These are phyloP conservation scores for Furcifer pardalis DNA, from an alignment of 2,797 vertebrate species.

Conservation along the genomic window DNA sequence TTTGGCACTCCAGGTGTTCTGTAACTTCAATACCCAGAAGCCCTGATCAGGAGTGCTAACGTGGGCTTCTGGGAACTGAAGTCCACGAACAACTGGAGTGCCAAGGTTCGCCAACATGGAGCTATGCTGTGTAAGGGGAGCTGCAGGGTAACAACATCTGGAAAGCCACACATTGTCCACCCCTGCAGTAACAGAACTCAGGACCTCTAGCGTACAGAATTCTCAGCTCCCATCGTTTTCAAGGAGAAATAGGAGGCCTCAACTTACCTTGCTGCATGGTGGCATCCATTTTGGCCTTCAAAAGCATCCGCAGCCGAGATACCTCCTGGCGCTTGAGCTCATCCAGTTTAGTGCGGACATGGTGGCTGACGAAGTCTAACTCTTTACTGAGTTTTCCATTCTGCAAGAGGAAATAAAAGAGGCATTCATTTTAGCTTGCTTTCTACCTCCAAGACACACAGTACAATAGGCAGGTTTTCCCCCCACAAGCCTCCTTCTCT, in stretches of 20 bases:
- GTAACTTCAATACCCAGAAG: too few species aligned
- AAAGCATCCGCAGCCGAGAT: slow-evolving; percentile 88
- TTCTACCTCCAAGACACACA: neutral
- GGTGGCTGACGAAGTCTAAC: slow-evolving; percentile 89
- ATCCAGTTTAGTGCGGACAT: slow-evolving; percentile 88
- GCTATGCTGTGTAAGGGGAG: too few species aligned
- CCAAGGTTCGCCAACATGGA: too few species aligned
- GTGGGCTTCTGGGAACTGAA: too few species aligned
- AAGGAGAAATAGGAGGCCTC: neutral
- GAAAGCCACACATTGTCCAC: too few species aligned
- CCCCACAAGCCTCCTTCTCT: too few species aligned
- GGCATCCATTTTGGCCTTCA: slow-evolving; percentile 91
- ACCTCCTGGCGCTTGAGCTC: slow-evolving; percentile 93
- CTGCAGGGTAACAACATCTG: neutral
- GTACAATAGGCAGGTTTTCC: neutral
- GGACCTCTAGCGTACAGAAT: neutral
- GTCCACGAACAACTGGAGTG: too few species aligned
- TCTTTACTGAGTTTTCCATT: slow-evolving; percentile 90
- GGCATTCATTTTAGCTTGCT: too few species aligned
- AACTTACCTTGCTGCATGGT: slow-evolving; percentile 85
- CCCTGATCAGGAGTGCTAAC: too few species aligned
- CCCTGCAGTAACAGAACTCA: neutral
- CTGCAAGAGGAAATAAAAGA: slow-evolving; percentile 58
- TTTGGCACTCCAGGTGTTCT: too few species aligned
- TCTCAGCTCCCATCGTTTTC: neutral